Evolutionary conservation across 2,888 invertebrate genomes (phyloP).

Genomic region (Eupithecia centaureata): DNA sequence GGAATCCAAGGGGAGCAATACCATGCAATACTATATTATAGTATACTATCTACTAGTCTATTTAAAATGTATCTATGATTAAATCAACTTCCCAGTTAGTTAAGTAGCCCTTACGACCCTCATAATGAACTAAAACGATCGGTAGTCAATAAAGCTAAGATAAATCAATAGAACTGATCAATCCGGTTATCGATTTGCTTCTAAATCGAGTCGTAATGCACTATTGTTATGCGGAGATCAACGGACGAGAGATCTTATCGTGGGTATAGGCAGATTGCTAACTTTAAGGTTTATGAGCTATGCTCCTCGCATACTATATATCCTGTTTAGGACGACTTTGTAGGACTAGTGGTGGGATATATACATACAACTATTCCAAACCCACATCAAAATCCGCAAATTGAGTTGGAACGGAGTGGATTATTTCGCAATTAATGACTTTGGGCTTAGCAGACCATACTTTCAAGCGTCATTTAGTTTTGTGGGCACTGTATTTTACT

Average conservation of each 20-base stretch:
- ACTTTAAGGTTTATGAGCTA: slow-evolving; percentile 56
- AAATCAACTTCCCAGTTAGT: background rate
- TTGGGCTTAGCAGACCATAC: slow-evolving; percentile 33
- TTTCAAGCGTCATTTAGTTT: slow-evolving; percentile 32
- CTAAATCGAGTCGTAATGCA: slow-evolving; percentile 63
- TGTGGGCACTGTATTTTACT: slow-evolving; percentile 29
- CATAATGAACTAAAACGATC: slow-evolving; percentile 3
- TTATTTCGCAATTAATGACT: slow-evolving; percentile 36
- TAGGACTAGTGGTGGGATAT: background rate
- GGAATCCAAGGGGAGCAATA: too few relatives aligned
- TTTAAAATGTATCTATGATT: too few relatives aligned
- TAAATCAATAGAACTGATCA: slow-evolving; percentile 44
- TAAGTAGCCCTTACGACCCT: background rate
- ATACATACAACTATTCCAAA: background rate
- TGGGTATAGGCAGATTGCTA: slow-evolving; percentile 58
- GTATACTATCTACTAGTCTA: too few relatives aligned
- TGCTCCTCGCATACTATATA: slow-evolving; percentile 43
- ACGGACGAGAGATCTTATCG: slow-evolving; percentile 68
- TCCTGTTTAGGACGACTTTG: slow-evolving; percentile 6
- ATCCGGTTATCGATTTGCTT: slow-evolving; percentile 46
- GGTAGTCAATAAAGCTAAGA: slow-evolving; percentile 22
- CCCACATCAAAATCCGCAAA: slow-evolving; percentile 24
- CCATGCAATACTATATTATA: too few relatives aligned
- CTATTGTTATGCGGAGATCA: slow-evolving; percentile 70
- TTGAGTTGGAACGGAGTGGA: slow-evolving; percentile 40